Conservation (phyloP, 2,797 vertebrate genomes). For the Scleropages formosus region DNA sequence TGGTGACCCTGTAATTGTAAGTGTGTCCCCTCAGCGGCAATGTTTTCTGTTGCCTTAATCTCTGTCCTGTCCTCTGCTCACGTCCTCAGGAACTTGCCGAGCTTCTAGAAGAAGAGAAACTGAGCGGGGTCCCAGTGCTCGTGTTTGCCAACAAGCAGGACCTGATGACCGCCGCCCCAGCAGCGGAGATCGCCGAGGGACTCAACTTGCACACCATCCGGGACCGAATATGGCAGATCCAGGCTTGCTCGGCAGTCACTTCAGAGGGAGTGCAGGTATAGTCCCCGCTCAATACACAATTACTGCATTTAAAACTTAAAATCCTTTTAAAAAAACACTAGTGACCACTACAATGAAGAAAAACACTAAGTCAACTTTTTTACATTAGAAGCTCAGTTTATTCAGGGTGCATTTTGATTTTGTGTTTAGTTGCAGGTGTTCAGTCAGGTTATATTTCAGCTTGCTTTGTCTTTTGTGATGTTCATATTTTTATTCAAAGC, state of each 20-base stretch:
- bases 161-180: slow-evolving; percentile 63
- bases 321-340: no score
- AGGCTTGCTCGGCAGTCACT: slow-evolving; percentile 67
- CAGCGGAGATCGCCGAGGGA: slow-evolving; percentile 65
- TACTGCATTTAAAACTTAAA: neutral
- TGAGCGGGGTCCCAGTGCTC: slow-evolving; percentile 65
- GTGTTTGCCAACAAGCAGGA: slow-evolving; percentile 76
- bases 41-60: slow-evolving; percentile 6
- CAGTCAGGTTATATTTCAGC: no score
- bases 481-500: neutral
- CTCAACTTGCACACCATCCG: slow-evolving; percentile 66
- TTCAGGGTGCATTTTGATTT: no score
- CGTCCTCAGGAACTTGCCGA: slow-evolving; percentile 62
- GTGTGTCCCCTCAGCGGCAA: no score
- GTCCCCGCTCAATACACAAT: neutral
- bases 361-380: no score
- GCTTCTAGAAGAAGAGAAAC: slow-evolving; percentile 65
- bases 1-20: no score
- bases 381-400: no score
- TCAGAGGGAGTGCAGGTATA: slow-evolving; percentile 69
- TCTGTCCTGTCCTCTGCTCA: neutral
- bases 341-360: no score
- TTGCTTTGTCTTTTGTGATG: neutral
- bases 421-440: no score
- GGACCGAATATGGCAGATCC: slow-evolving; percentile 72